phyloP scores from a whole-genome alignment of 2,113 vertebrate species.

The Miniopterus natalensis region DNA sequence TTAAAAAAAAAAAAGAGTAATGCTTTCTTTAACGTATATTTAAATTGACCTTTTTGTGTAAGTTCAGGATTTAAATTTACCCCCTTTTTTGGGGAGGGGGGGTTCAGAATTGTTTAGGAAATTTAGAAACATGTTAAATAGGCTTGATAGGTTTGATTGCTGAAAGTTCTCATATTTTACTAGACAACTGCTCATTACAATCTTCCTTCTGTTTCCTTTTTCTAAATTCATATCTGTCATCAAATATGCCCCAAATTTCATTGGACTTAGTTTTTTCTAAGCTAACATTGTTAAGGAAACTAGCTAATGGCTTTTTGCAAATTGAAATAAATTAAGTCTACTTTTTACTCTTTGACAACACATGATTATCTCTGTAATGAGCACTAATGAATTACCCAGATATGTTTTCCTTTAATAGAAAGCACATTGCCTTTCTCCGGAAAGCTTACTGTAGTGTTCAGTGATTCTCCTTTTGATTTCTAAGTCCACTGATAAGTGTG shows the following conservation, averaged over 20 bases:
- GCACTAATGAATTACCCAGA: conserved; percentile 34
- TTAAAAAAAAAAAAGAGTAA: not conserved
- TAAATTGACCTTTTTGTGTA: not conserved
- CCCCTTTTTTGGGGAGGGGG: not conserved
- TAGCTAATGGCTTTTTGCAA: conserved; percentile 46
- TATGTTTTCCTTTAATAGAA: conserved; percentile 35
- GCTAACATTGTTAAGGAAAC: conserved; percentile 60
- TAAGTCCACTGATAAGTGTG: not conserved
- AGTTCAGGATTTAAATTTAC: not conserved
- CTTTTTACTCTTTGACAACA: conserved; percentile 43
- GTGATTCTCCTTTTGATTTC: not conserved
- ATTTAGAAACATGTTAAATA: not conserved
- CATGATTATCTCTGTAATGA: conserved; percentile 46
- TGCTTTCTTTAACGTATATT: not conserved
- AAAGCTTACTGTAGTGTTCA: not conserved
- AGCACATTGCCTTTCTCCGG: not conserved
- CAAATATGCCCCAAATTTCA: conserved; percentile 30
- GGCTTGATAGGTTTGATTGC: not conserved
- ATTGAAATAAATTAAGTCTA: conserved; percentile 56
- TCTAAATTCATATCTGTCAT: conserved; percentile 16
- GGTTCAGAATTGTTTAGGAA: not conserved
- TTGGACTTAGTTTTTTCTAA: not conserved
- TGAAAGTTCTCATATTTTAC: not conserved
- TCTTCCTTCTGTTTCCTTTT: not conserved
- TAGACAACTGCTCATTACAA: not conserved